A percentile compares a stretch with the other conserved stretches of the same genome.
These are phyloP conservation scores for Ophiothrix spiculata DNA, from an alignment of 35 echinoderm and acorn worm genomes.

Conservation along the genomic window DNA sequence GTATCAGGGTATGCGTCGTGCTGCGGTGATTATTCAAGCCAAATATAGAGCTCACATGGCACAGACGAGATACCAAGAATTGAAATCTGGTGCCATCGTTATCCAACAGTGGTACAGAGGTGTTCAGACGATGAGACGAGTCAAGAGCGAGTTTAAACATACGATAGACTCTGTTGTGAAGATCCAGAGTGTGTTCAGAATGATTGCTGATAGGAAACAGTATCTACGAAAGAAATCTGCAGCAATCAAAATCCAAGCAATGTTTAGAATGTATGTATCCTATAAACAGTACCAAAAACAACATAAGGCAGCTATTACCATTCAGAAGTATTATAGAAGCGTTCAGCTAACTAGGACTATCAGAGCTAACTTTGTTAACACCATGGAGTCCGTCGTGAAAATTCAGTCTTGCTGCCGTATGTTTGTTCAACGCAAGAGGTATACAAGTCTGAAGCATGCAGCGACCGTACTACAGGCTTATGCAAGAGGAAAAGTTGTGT, in stretches of 20 bases:
- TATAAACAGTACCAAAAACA: slow-evolving; percentile 33
- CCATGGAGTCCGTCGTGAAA: neutral
- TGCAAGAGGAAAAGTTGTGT: slow-evolving; percentile 18
- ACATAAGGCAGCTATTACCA: slow-evolving; percentile 36
- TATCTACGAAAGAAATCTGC: slow-evolving; percentile 48
- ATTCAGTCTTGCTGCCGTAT: slow-evolving; percentile 44
- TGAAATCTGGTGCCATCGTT: slow-evolving; percentile 35
- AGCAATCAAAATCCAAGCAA: slow-evolving; percentile 55
- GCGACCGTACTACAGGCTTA: slow-evolving; percentile 34
- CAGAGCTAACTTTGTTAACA: neutral
- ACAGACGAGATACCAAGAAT: slow-evolving; percentile 31
- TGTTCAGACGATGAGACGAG: neutral
- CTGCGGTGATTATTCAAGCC: slow-evolving; percentile 58
- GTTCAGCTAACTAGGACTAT: neutral
- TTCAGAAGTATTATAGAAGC: slow-evolving; percentile 54
- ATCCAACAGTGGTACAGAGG: slow-evolving; percentile 55
- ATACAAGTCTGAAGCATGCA: slow-evolving; percentile 29
- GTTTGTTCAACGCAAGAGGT: slow-evolving; percentile 6
- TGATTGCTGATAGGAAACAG: slow-evolving; percentile 17
- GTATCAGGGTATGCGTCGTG: slow-evolving; percentile 39
- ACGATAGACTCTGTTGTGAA: neutral
- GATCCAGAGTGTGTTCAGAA: slow-evolving; percentile 64
- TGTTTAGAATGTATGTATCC: slow-evolving; percentile 27
- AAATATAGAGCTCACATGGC: slow-evolving; percentile 29
- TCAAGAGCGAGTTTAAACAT: neutral